A percentile compares a stretch with the other conserved stretches of the same genome.
These are phyloP conservation scores for Lathamus discolor DNA, from an alignment of 2,113 vertebrate genomes.

Conservation along the genomic window DNA sequence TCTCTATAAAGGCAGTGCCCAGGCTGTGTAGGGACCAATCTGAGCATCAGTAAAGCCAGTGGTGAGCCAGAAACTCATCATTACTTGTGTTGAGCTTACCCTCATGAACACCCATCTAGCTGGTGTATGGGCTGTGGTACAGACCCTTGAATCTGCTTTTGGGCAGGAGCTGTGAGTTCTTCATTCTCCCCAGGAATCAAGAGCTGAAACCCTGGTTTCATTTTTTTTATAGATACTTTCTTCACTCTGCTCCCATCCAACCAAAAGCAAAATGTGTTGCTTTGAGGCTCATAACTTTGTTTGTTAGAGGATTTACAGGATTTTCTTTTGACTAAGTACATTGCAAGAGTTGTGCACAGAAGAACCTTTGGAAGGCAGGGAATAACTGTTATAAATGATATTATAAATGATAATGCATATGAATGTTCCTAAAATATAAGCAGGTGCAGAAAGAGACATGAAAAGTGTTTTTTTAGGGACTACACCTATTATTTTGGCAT, in stretches of 20 bases:
- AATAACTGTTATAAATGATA: background rate
- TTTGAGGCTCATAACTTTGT: background rate
- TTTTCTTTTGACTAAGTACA: background rate
- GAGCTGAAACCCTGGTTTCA: background rate
- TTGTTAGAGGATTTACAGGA: background rate
- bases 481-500: background rate
- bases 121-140: background rate
- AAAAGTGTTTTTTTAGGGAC: background rate
- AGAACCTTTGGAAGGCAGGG: background rate
- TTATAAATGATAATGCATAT: background rate
- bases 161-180: background rate
- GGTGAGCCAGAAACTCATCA: rapidly evolving
- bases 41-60: background rate
- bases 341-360: background rate
- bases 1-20: background rate
- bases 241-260: background rate
- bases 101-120: background rate
- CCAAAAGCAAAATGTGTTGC: background rate
- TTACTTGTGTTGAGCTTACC: background rate
- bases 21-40: background rate
- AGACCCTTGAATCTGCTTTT: background rate
- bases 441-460: background rate
- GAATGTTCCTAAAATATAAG: background rate
- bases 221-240: background rate
- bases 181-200: background rate